Evolutionary conservation across 2,797 vertebrate genomes (phyloP).

Genomic region (Ispidina lecontei): DNA sequence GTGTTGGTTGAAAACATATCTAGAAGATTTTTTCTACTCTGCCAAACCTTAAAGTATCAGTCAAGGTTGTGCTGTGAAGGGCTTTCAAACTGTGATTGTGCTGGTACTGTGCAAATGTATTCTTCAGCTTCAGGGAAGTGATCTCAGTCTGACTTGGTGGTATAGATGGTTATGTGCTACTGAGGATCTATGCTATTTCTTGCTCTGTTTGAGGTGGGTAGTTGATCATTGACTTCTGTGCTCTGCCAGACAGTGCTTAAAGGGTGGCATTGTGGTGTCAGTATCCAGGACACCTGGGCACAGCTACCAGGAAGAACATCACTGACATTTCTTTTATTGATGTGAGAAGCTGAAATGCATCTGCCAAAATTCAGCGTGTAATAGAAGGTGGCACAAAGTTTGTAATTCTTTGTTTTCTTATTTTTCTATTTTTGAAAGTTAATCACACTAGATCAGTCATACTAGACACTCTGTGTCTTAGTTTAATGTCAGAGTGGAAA

Average conservation of each 20-base stretch:
- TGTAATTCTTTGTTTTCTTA: neutral
- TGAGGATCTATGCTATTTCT: neutral
- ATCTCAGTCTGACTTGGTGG: neutral
- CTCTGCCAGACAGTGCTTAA: neutral
- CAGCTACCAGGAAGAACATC: neutral
- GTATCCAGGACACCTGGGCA: neutral
- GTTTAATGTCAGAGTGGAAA: neutral
- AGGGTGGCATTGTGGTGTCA: neutral
- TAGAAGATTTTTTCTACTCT: neutral
- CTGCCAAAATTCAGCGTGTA: neutral
- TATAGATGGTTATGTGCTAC: neutral
- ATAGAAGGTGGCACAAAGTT: neutral
- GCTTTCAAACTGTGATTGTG: neutral
- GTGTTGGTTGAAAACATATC: neutral
- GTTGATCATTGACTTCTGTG: neutral
- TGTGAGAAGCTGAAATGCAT: neutral
- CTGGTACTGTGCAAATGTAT: rapidly evolving
- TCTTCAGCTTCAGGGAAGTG: neutral
- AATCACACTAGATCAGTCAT: neutral
- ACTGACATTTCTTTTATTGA: neutral
- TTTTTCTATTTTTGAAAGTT: neutral
- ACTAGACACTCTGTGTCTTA: neutral
- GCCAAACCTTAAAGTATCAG: neutral
- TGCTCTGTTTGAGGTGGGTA: neutral
- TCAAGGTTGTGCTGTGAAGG: neutral